These are phyloP conservation scores for Dione juno DNA, from an alignment of 2,888 invertebrate species.

Conservation along the genomic window DNA sequence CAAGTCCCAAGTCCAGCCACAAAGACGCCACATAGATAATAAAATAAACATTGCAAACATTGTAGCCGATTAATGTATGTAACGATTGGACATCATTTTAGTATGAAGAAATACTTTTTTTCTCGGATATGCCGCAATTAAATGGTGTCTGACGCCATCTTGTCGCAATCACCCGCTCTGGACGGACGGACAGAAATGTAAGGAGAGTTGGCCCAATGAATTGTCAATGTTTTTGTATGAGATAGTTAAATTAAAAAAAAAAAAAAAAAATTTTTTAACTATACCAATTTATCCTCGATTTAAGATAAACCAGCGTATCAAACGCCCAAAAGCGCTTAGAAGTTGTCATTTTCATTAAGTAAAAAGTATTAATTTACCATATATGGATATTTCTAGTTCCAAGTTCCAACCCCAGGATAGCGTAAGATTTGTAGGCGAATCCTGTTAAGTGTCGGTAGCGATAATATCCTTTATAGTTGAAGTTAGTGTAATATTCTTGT, in stretches of 20 bases:
- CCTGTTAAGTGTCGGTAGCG: conserved; percentile 36
- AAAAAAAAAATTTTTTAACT: too few species aligned
- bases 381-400: not conserved
- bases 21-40: conserved; percentile 36
- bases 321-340: too few species aligned
- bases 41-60: conserved; percentile 42
- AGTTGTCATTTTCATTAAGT: too few species aligned
- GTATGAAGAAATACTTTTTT: not conserved
- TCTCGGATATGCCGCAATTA: conserved; percentile 6
- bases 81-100: conserved; percentile 27
- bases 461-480: conserved; percentile 34
- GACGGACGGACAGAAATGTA: too few species aligned
- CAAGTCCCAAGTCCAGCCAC: conserved; percentile 16
- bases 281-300: too few species aligned
- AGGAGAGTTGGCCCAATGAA: too few species aligned
- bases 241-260: too few species aligned
- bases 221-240: too few species aligned
- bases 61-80: conserved; percentile 40
- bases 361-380: not conserved
- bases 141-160: too few species aligned
- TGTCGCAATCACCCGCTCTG: too few species aligned
- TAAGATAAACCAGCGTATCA: too few species aligned
- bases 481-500: conserved; percentile 13
- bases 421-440: conserved; percentile 36
- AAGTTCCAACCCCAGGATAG: conserved; percentile 16